Base-by-base conservation (phyloP, 2,113 vertebrate species). In the Calonectris borealis region DNA sequence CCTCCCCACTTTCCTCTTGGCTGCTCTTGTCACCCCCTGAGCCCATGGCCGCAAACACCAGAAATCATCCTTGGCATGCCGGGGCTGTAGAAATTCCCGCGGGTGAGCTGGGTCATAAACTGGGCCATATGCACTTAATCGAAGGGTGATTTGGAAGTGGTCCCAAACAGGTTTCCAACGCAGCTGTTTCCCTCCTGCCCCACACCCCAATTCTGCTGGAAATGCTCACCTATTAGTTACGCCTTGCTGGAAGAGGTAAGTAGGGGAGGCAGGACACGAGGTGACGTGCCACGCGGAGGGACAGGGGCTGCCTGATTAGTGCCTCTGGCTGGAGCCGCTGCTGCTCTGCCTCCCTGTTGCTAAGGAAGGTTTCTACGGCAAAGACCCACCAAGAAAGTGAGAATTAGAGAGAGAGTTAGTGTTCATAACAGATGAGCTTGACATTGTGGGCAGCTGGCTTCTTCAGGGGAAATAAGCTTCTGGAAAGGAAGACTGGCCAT, bases 291-390 rank as follows among this genome's bases (percentile, higher is more conserved):
- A 46, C 6, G 4, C 14, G 31, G 65, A 90, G 54, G 44, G 79
- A 57, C 34, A 2, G 6, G 71, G 34, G 86, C 57, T 86, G 77
- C 66, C 52, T 89, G 66, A 19, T 49, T 13, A 31, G 18, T 42
- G 51, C 58, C 55, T 40, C 84, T 93, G 82, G 60, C 76, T 93
- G 19, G 1, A 95, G 52, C 64, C 21, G 20, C 80, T 90, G 71
- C 72, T 83, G 60, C 62, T 86, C 73, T 79, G 72, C 77, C 49
- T 94, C 34, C 57, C 27, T 24, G 96, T 97, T 97, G 98, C 97
- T 96, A 97, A 95, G 97, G 93, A 65, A 91, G 95, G 95, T 98
- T 98, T 98, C 97, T 97, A 97, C 96, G 95, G 95, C 93, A 97
- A 98, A 97, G 75, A 38, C 36, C 95, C 51, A 92, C 62, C 80